These are phyloP conservation scores for Sminthopsis crassicaudata DNA, from an alignment of 2,113 vertebrate species.

Conservation along the genomic window DNA sequence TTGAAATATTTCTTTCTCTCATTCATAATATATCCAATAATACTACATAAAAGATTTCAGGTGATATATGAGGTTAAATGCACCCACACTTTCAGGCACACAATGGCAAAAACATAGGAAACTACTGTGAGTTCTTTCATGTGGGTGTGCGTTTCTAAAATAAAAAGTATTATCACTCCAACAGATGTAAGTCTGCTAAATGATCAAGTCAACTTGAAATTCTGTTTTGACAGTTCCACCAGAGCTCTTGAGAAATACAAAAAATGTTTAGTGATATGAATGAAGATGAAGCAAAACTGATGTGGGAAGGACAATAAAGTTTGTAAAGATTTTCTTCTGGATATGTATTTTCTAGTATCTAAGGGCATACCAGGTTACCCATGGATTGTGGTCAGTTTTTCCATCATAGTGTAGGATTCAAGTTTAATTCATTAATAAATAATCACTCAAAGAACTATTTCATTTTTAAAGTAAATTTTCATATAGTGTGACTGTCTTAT, in stretches of 20 bases:
- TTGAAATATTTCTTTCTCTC: conserved; percentile 42
- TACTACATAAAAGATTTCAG: conserved; percentile 37
- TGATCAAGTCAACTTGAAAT: conserved; percentile 77
- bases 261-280: conserved; percentile 61
- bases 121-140: conserved; percentile 78
- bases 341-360: not conserved
- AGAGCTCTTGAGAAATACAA: conserved; percentile 72
- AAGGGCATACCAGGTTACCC: conserved; percentile 1
- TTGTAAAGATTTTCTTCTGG: not conserved
- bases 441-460: conserved; percentile 13
- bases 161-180: conserved; percentile 81
- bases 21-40: conserved; percentile 39
- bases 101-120: conserved; percentile 76
- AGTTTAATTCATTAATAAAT: conserved; percentile 33
- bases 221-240: conserved; percentile 86
- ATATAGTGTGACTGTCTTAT: conserved; percentile 53
- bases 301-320: conserved; percentile 47
- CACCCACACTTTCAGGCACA: conserved; percentile 60
- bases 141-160: conserved; percentile 82
- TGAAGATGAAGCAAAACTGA: conserved; percentile 78
- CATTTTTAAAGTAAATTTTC: conserved; percentile 44
- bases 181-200: conserved; percentile 69
- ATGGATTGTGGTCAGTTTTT: not conserved
- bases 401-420: not conserved
- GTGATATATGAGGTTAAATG: conserved; percentile 54